Evolutionary conservation across 2,888 invertebrate genomes (phyloP).

Genomic region (Rhabditoides inermis): DNA sequence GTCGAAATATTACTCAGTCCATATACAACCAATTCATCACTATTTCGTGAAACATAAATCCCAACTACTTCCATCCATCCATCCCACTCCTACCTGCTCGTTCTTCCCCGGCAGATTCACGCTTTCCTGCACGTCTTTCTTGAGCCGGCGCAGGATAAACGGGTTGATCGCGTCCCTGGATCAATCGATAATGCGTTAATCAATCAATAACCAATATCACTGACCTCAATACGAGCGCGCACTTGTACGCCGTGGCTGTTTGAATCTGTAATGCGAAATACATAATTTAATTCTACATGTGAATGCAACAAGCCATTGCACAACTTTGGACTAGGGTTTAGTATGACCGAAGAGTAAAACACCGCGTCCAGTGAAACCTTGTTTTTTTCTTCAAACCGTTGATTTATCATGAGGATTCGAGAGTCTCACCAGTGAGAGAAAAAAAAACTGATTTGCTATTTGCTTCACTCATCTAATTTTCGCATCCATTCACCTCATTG

Average conservation of each 20-base stretch:
- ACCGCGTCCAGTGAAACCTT: too few relatives aligned
- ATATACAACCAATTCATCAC: background rate
- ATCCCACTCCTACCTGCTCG: constrained; percentile 67
- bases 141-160: constrained; percentile 76
- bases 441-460: too few relatives aligned
- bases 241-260: constrained; percentile 79
- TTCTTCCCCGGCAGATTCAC: constrained; percentile 77
- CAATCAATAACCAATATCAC: background rate
- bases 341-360: too few relatives aligned
- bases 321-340: constrained; percentile 6
- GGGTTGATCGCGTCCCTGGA: constrained; percentile 73
- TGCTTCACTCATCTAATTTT: too few relatives aligned
- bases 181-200: background rate
- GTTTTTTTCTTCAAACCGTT: too few relatives aligned
- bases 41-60: background rate
- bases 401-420: too few relatives aligned
- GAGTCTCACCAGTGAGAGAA: too few relatives aligned
- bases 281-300: background rate
- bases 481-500: constrained; percentile 38
- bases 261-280: constrained; percentile 57
- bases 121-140: constrained; percentile 73
- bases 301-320: too few relatives aligned
- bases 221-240: constrained; percentile 70
- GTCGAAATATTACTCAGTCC: too few relatives aligned
- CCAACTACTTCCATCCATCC: background rate